Evolutionary conservation across 2,113 vertebrate species (phyloP).

Genomic region (Lontra canadensis): DNA sequence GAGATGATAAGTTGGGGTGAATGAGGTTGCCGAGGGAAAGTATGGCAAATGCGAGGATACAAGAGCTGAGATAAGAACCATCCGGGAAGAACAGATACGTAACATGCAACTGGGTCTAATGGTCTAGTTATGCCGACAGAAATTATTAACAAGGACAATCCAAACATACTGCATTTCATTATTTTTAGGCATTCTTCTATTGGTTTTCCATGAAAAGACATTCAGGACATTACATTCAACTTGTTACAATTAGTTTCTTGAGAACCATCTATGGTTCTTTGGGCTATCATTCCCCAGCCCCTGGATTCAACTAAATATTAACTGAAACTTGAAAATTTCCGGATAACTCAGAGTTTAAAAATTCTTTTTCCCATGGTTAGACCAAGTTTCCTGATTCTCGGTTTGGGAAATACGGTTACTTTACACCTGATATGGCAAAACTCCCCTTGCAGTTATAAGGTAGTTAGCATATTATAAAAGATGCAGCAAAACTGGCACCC

Average conservation of each 20-base stretch:
- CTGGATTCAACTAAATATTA: background rate
- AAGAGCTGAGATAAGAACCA: background rate
- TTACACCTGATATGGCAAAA: constrained; percentile 28
- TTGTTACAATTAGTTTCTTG: background rate
- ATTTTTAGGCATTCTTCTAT: background rate
- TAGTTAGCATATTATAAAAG: background rate
- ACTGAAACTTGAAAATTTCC: background rate
- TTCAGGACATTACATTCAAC: background rate
- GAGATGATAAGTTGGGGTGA: background rate
- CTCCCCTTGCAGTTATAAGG: background rate
- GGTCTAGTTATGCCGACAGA: background rate
- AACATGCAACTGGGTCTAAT: background rate
- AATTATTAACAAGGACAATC: background rate
- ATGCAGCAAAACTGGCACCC: background rate
- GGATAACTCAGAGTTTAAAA: constrained; percentile 27
- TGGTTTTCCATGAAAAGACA: constrained; percentile 12
- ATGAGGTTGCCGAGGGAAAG: background rate
- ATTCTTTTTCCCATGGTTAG: background rate
- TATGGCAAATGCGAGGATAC: background rate
- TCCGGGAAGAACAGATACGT: background rate
- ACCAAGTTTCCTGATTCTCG: background rate
- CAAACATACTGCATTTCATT: background rate
- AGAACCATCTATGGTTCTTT: background rate
- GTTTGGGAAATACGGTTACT: background rate
- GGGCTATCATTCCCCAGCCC: background rate